Conservation (phyloP, 2,888 invertebrate species). For the Trimorus sp. region DNA sequence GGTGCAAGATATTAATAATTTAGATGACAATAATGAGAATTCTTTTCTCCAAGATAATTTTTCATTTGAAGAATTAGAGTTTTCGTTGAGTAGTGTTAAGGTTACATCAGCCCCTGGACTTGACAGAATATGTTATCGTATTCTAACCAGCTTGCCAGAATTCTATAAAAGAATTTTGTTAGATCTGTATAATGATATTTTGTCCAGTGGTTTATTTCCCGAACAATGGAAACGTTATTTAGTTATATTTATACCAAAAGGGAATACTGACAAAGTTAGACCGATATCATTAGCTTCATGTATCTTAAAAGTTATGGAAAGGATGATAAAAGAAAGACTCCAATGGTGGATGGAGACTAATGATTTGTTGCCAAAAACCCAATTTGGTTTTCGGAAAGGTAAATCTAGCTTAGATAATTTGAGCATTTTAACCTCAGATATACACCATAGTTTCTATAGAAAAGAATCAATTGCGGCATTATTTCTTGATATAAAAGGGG, state of each 20-base stretch:
- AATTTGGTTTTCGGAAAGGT: not conserved
- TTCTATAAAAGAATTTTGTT: not conserved
- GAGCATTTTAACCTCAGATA: not conserved
- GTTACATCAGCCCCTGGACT: not conserved
- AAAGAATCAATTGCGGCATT: not conserved
- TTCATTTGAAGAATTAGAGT: not conserved
- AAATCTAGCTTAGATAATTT: conserved; percentile 11
- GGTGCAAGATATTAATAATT: not conserved
- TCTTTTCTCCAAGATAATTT: not conserved
- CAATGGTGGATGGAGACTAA: not conserved
- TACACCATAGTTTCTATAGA: not conserved
- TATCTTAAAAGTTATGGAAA: not conserved
- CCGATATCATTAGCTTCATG: not conserved
- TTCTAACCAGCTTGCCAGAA: not conserved
- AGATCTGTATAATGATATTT: conserved; percentile 1
- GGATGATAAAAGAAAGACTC: not conserved
- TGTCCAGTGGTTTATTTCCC: not conserved
- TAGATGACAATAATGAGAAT: too few species aligned
- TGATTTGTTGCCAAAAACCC: not conserved
- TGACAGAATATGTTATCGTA: not conserved
- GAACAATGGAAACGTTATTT: not conserved
- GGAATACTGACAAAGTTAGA: conserved; percentile 3
- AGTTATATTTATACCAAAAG: conserved; percentile 7
- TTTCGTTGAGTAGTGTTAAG: not conserved
- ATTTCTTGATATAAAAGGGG: conserved; percentile 2